Percentiles rank a stretch among this genome's conserved stretches.
Evolutionary conservation across 2,888 invertebrate species (phyloP).

Genomic region (Odontothrips loti): DNA sequence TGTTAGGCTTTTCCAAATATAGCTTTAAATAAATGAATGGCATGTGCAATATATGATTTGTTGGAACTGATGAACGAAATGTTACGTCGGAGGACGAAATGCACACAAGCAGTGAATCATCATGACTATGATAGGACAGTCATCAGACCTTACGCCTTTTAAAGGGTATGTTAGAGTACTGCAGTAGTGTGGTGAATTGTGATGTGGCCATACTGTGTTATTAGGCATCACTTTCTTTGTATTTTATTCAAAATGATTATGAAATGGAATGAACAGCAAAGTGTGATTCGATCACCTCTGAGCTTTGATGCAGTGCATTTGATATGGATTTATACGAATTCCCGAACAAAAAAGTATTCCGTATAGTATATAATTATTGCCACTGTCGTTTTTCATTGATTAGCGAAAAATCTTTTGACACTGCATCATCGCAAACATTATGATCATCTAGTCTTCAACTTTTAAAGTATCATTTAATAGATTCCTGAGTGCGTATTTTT

Average conservation of each 20-base stretch:
- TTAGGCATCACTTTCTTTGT: not conserved
- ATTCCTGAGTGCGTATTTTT: constrained; percentile 14
- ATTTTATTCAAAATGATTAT: not conserved
- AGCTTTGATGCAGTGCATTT: constrained; percentile 5
- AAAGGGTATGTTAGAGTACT: not conserved
- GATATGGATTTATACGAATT: not conserved
- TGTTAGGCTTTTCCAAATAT: constrained; percentile 17
- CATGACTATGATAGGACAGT: not conserved
- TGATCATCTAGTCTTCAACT: constrained; percentile 26
- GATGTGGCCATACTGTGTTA: constrained; percentile 20
- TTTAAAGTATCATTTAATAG: constrained; percentile 24
- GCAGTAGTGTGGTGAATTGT: not conserved
- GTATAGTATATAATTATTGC: not conserved
- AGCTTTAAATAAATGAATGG: constrained; percentile 23
- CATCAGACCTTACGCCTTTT: not conserved
- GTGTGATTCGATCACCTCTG: constrained; percentile 19
- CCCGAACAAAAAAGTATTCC: not conserved
- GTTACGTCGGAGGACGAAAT: constrained; percentile 22
- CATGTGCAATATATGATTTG: constrained; percentile 1
- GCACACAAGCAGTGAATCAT: not conserved
- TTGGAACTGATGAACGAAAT: constrained; percentile 23
- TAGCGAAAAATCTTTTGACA: not conserved
- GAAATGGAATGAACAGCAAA: constrained; percentile 10
- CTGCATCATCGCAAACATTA: constrained; percentile 24
- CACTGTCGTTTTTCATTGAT: too few species aligned